Evolutionary conservation across 2,797 vertebrate species (phyloP).

Genomic region (Neostethus bicornis): DNA sequence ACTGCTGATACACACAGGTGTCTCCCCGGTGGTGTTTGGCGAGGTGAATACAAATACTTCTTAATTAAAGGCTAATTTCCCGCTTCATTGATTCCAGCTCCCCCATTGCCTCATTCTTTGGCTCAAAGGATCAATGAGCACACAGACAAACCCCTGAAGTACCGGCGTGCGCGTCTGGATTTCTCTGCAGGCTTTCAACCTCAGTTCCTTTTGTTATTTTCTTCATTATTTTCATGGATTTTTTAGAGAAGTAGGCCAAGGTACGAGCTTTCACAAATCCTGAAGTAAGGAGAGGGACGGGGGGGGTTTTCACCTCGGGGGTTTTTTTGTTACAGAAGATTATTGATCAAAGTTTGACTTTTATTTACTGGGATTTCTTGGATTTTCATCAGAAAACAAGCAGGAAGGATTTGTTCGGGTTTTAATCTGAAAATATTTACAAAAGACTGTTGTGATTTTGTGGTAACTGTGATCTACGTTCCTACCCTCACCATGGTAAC

Average conservation of each 20-base stretch:
- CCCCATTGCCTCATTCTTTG: conserved; percentile 2
- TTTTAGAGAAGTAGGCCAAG: conserved; percentile 7
- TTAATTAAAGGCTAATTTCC: conserved; percentile 66
- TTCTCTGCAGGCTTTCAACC: background rate
- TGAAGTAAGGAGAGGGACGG: background rate
- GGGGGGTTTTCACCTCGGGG: background rate
- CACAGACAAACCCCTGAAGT: conserved; percentile 9
- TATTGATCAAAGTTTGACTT: conserved; percentile 1
- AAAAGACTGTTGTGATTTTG: too few relatives aligned
- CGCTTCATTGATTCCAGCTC: conserved; percentile 55
- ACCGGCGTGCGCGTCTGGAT: background rate
- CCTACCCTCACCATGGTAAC: too few relatives aligned
- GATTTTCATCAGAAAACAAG: background rate
- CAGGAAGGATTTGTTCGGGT: background rate
- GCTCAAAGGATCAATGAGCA: conserved; percentile 37
- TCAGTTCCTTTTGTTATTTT: background rate
- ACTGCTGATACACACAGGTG: conserved; percentile 41
- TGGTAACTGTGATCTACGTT: too few relatives aligned
- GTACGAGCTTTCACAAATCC: background rate
- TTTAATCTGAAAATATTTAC: too few relatives aligned
- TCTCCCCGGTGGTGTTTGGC: conserved; percentile 18
- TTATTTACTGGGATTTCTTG: too few relatives aligned
- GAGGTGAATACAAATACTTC: conserved; percentile 57
- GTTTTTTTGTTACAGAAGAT: background rate
- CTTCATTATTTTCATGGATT: conserved; percentile 9